Percentiles rank a stretch among this genome's conserved stretches.
These are phyloP conservation scores for Esperia sulphurella DNA, from an alignment of 2,888 invertebrate species.

Conservation along the genomic window DNA sequence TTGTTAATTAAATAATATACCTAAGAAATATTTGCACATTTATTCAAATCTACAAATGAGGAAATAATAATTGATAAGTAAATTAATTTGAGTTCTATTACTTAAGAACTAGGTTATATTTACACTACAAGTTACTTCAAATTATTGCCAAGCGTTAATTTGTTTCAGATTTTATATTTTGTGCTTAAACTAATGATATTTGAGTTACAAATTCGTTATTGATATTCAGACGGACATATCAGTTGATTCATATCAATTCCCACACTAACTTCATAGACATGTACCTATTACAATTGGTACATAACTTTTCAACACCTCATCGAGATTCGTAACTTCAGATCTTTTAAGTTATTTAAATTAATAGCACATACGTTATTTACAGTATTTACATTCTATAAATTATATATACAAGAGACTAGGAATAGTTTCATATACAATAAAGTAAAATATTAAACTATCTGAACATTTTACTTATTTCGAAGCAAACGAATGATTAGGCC, in stretches of 20 bases:
- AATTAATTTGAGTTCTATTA: background rate
- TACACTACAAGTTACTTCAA: slow-evolving; percentile 23
- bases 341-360: slow-evolving; percentile 23
- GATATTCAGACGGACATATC: slow-evolving; percentile 72
- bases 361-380: slow-evolving; percentile 44
- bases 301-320: slow-evolving; percentile 27
- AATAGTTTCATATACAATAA: slow-evolving; percentile 43
- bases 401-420: slow-evolving; percentile 64
- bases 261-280: slow-evolving; percentile 56
- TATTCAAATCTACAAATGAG: slow-evolving; percentile 22
- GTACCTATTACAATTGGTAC: slow-evolving; percentile 45
- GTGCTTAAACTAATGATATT: slow-evolving; percentile 71
- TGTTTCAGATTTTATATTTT: slow-evolving; percentile 44
- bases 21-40: background rate
- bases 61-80: slow-evolving; percentile 10
- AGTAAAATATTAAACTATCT: slow-evolving; percentile 29
- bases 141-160: slow-evolving; percentile 75
- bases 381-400: slow-evolving; percentile 46
- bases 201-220: slow-evolving; percentile 72
- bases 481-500: slow-evolving; percentile 25
- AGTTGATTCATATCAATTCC: slow-evolving; percentile 69
- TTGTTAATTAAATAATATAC: background rate
- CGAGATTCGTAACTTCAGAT: slow-evolving; percentile 29
- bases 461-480: slow-evolving; percentile 23
- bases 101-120: background rate